Evolutionary conservation across 92 coral and sea anemone species (phyloP).

Genomic region (Nematostella vectensis): DNA sequence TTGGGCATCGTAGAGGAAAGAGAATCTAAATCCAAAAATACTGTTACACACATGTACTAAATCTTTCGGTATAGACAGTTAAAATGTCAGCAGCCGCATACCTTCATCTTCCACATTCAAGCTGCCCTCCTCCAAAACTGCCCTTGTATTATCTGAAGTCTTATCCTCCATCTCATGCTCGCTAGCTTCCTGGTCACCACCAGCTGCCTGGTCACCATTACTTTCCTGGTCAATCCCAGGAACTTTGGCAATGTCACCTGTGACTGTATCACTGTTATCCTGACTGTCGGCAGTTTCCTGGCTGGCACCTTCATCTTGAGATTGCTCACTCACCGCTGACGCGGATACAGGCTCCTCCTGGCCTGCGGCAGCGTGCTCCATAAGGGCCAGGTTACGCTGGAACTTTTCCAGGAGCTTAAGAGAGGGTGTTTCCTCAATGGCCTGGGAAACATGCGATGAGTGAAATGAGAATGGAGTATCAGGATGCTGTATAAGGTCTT

Average conservation of each 20-base stretch:
- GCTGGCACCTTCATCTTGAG: neutral
- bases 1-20: neutral
- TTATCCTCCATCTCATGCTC: neutral
- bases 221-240: no score
- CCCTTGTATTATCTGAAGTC: neutral
- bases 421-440: constrained; percentile 50
- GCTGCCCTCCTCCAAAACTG: neutral
- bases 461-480: neutral
- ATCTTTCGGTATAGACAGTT: no score
- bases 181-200: neutral
- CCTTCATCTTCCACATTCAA: no score
- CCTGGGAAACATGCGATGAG: no score
- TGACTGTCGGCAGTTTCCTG: neutral
- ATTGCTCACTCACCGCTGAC: neutral
- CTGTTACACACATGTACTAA: no score
- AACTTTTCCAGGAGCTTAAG: constrained; percentile 59
- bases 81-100: no score
- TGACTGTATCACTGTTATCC: no score
- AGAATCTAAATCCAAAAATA: no score
- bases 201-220: neutral
- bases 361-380: constrained; percentile 27
- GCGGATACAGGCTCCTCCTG: constrained; percentile 8
- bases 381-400: constrained; percentile 43
- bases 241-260: neutral
- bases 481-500: neutral